Evolutionary conservation across 2,888 invertebrate genomes (phyloP).

Genomic region (Protodeltote pygarga): DNA sequence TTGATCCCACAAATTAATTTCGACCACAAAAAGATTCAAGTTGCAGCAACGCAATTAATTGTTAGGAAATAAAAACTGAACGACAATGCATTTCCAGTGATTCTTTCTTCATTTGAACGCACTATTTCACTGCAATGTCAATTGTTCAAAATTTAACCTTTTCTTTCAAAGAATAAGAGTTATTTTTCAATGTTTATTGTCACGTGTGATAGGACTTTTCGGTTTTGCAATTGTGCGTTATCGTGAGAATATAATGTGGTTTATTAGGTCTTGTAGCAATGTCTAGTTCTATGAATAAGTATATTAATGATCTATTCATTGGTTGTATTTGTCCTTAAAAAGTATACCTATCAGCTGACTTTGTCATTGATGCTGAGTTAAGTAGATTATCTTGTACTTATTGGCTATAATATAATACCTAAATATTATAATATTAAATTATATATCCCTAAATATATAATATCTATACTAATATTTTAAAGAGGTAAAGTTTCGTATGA

Average conservation of each 20-base stretch:
- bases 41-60: conserved; percentile 18
- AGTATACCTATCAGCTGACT: no score
- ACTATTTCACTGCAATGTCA: not conserved
- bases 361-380: no score
- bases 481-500: no score
- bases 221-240: not conserved
- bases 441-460: no score
- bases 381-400: no score
- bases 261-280: conserved; percentile 2
- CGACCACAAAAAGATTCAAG: conserved; percentile 13
- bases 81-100: conserved; percentile 22
- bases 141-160: conserved; percentile 1
- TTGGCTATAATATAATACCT: no score
- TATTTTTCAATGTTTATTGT: not conserved
- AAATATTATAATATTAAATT: no score
- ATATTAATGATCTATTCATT: not conserved
- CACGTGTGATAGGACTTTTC: conserved; percentile 7
- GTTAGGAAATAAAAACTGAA: conserved; percentile 21
- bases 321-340: not conserved
- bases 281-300: not conserved
- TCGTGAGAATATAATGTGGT: conserved; percentile 21
- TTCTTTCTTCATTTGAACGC: conserved; percentile 11
- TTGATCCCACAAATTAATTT: conserved; percentile 15
- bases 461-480: no score
- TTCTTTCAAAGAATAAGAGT: not conserved